Evolutionary conservation across 1,140 invertebrate genomes (phyloP), one percentile per base, ranked within the genome.

Genomic region (Triops cancriformis): DNA sequence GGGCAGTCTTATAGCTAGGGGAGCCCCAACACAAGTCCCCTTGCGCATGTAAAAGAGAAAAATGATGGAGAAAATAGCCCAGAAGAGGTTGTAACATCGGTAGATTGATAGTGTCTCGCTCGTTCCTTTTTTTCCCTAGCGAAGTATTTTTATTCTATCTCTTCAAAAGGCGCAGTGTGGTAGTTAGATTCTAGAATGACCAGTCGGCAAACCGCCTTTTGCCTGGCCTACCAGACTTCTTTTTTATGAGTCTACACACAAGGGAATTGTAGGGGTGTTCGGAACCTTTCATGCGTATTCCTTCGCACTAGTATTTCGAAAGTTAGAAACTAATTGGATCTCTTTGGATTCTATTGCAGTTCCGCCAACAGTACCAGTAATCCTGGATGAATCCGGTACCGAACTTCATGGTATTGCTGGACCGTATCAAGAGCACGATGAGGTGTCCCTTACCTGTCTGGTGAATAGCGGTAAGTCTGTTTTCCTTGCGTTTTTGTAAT

Each of bases 371-470:
- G 90, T 90, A 81, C 93, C 93, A 41, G 90, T 88, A 77, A 93
- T 96, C 81, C 89, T 92, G 81, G 92, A 94, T 83, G 92, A 93
- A 79, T 87, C 88, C 77, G 92, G 91, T 72, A 88, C 89, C 81
- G 88, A 90, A 82, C 88, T 95, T 77, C 84, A 86, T 78, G 87
- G 87, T 10, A 85, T 89, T 12, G 92, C 94, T 45, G 94, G 94
- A 73, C 94, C 94, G 73, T 96, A 94, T 85, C 89, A 90, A 82
- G 93, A 95, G 85, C 93, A 92, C n/a, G 89, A 90, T 18, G 88
- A 90, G 77, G 89, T 95, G 85, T 89, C 90, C 83, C 88, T 96
- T 76, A 91, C 89, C 79, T 96, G 94, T 85, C 88, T 92, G 77
- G 93, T 94, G 45, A 89, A 87, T 43, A 93, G 93, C 84, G 94